Percentiles rank a stretch among this genome's conserved stretches.
These are phyloP conservation scores for Aphidius ervi DNA, from an alignment of 1,140 invertebrate genomes.

Conservation along the genomic window DNA sequence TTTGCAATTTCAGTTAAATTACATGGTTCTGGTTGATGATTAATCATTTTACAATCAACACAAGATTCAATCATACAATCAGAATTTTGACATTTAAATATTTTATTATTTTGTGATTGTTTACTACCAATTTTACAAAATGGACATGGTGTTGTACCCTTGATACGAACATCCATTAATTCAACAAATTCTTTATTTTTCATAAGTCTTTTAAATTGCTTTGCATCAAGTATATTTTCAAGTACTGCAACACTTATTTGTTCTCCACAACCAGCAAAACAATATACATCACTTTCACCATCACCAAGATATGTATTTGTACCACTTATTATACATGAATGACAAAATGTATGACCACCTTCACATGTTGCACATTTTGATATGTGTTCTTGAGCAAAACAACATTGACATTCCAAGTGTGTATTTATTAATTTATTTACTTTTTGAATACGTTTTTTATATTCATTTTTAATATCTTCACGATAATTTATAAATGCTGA, in stretches of 20 bases:
- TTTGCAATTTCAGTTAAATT: slow-evolving; percentile 57
- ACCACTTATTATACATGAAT: slow-evolving; percentile 53
- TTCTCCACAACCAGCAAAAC: slow-evolving; percentile 50
- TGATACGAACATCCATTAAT: slow-evolving; percentile 57
- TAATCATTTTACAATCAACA: slow-evolving; percentile 59
- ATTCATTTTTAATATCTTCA: slow-evolving; percentile 44
- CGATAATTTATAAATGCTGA: slow-evolving; percentile 54
- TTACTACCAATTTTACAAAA: slow-evolving; percentile 65
- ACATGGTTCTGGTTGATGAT: slow-evolving; percentile 62
- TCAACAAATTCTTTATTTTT: slow-evolving; percentile 58
- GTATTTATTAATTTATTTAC: slow-evolving; percentile 35
- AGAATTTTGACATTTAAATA: slow-evolving; percentile 63
- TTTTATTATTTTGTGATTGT: slow-evolving; percentile 55
- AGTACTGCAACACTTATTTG: slow-evolving; percentile 51
- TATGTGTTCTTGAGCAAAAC: slow-evolving; percentile 59
- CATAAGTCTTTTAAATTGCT: slow-evolving; percentile 56
- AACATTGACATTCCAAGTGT: slow-evolving; percentile 54
- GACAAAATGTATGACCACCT: slow-evolving; percentile 60
- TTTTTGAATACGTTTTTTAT: slow-evolving; percentile 34
- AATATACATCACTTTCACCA: slow-evolving; percentile 53
- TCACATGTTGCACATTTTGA: slow-evolving; percentile 58
- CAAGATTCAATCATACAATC: slow-evolving; percentile 66
- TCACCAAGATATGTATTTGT: slow-evolving; percentile 55
- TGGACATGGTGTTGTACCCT: slow-evolving; percentile 61
- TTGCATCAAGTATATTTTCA: slow-evolving; percentile 52